Base-by-base conservation (phyloP, 2,888 invertebrate genomes). In the Hartigia nigra region DNA sequence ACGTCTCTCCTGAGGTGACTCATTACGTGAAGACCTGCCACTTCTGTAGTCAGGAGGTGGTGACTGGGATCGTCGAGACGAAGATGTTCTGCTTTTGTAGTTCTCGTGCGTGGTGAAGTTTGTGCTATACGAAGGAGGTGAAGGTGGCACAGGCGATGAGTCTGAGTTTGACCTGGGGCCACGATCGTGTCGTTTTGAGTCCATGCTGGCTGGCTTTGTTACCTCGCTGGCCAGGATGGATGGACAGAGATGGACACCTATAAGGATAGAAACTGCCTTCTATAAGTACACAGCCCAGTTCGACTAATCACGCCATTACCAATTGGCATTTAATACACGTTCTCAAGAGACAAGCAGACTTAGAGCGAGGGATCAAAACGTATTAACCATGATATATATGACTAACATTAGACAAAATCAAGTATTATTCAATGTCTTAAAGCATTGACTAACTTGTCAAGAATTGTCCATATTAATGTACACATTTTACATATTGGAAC, bases 261-360 rank as follows among this genome's bases (percentile, higher is more conserved):
- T 93, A 94, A 94, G 94, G 93, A 94, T 94, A 94, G 94, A 92
- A 94, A 94, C 94, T 94, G 93, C 93, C 93, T 92, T 94, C 94
- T 94, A 94, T 94, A 93, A 91, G 91, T 91, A 88, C 83, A 88
- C 84, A 82, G 87, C 85, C 83, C 86, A 83, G 84, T 83, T 81
- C 76, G 76, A 82, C 81, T 81, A 80, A 83, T 83, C 84, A 82
- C 87, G 87, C 89, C 89, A 85, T 87, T 86, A 87, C 84, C 86
- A 86, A 87, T 82, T 86, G 82, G 82, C 82, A 79, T 80, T 80
- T 79, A 75, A 23, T 76, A 81, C 84, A 77, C 79, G 79, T 84
- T 84, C 79, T 81, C 86, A 83, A 86, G 85, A 86, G 84, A 85
- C 82, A 85, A 84, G 77, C 78, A 77, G 84, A 82, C 78, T 84